Percentiles rank a stretch among this genome's conserved stretches.
phyloP scores from a whole-genome alignment of 1,140 invertebrate species.

The Alviniconcha marisindica region DNA sequence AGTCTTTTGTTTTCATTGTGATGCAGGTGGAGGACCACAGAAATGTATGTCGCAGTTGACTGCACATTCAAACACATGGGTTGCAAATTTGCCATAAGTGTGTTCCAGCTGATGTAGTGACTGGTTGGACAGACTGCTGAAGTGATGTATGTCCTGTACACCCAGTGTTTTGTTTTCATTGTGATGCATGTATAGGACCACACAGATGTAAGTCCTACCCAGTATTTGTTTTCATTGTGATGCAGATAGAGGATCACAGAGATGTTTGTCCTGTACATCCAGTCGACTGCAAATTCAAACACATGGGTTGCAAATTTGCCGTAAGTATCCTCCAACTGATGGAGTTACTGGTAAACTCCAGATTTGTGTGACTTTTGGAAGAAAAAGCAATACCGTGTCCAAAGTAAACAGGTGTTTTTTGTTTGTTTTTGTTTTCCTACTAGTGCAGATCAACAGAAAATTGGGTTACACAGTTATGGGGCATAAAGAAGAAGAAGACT shows the following conservation, averaged over 20 bases:
- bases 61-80: constrained; percentile 55
- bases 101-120: no score
- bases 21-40: background rate
- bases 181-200: background rate
- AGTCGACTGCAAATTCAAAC: constrained; percentile 53
- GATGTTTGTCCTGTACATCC: constrained; percentile 48
- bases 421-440: no score
- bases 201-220: background rate
- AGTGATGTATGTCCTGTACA: background rate
- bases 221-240: constrained; percentile 11
- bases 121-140: background rate
- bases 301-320: constrained; percentile 51
- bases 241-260: constrained; percentile 51
- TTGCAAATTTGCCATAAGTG: constrained; percentile 52
- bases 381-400: no score
- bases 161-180: background rate
- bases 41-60: constrained; percentile 34
- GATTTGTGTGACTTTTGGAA: no score
- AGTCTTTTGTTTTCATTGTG: background rate
- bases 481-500: no score
- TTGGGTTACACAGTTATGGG: no score
- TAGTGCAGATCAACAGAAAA: no score
- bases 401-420: no score
- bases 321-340: constrained; percentile 45
- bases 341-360: no score